A percentile compares a stretch with the other conserved stretches of the same genome.
phyloP scores from a whole-genome alignment of 2,113 vertebrate species.

The Dromiciops gliroides region DNA sequence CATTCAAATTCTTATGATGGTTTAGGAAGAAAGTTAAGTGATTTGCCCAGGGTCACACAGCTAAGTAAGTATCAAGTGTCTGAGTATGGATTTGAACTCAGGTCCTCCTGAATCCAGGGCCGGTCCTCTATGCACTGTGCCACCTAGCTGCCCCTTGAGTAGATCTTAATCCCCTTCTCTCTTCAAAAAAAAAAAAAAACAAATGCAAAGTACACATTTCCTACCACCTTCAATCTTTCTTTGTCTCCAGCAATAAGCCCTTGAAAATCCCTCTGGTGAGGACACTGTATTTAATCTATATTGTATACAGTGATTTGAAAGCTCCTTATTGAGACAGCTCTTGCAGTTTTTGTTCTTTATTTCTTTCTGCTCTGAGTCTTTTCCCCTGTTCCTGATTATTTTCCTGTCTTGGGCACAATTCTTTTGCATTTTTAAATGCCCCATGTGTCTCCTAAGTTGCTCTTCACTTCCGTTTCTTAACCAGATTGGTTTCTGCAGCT shows the following conservation, averaged over 20 bases:
- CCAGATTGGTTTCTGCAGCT: conserved; percentile 27
- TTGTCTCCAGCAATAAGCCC: conserved; percentile 29
- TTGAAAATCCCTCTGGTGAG: conserved; percentile 34
- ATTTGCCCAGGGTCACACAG: too few relatives aligned
- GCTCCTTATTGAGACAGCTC: conserved; percentile 41
- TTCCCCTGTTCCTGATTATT: neutral
- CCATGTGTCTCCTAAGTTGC: conserved; percentile 17
- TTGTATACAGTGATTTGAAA: conserved; percentile 54
- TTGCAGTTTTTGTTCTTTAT: conserved; percentile 3
- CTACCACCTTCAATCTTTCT: conserved; percentile 38
- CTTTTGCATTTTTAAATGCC: conserved; percentile 54
- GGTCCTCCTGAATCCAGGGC: too few relatives aligned
- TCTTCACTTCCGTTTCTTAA: conserved; percentile 27
- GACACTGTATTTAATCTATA: conserved; percentile 6
- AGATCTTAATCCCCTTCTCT: conserved; percentile 42
- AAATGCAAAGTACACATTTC: conserved; percentile 52
- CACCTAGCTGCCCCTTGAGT: too few relatives aligned
- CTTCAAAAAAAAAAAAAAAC: conserved; percentile 44
- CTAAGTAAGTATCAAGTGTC: too few relatives aligned
- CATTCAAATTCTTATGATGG: too few relatives aligned
- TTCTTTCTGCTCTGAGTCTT: conserved; percentile 34
- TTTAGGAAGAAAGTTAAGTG: too few relatives aligned
- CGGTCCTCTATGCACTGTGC: too few relatives aligned
- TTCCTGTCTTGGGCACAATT: conserved; percentile 40
- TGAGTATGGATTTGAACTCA: too few relatives aligned